Evolutionary conservation across 2,888 invertebrate species (phyloP).

Genomic region (Cremastinae sp.): DNA sequence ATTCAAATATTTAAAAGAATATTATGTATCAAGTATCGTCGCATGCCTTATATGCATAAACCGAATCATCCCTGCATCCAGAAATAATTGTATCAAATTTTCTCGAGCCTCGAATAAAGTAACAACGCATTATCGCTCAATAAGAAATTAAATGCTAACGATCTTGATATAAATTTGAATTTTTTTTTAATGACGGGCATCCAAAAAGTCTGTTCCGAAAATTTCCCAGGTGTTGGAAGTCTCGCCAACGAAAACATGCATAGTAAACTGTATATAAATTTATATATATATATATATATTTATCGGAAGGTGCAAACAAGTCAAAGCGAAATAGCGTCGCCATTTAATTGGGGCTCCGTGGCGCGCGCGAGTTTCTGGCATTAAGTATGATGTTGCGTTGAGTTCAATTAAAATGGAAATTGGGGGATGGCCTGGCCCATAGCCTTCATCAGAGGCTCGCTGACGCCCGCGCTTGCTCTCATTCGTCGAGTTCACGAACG

Average conservation of each 20-base stretch:
- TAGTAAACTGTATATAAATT: not conserved
- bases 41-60: no score
- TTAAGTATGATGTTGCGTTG: slow-evolving; percentile 79
- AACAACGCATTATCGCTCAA: no score
- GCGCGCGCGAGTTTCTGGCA: slow-evolving; percentile 76
- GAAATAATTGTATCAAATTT: no score
- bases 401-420: slow-evolving; percentile 80
- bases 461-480: slow-evolving; percentile 39
- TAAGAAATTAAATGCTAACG: no score
- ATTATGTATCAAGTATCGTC: no score
- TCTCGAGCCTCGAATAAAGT: no score
- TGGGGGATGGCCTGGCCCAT: slow-evolving; percentile 67
- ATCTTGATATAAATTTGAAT: no score
- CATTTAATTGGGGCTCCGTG: slow-evolving; percentile 77
- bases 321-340: slow-evolving; percentile 74
- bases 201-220: no score
- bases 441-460: slow-evolving; percentile 35
- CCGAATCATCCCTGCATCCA: no score
- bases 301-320: slow-evolving; percentile 8
- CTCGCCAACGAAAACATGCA: not conserved
- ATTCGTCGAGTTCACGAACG: slow-evolving; percentile 31
- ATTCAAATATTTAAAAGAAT: no score
- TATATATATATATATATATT: slow-evolving; percentile 13
- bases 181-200: no score
- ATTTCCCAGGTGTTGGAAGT: not conserved